Base-by-base conservation (phyloP, 2,113 vertebrate species). In the Phaethornis superciliosus region DNA sequence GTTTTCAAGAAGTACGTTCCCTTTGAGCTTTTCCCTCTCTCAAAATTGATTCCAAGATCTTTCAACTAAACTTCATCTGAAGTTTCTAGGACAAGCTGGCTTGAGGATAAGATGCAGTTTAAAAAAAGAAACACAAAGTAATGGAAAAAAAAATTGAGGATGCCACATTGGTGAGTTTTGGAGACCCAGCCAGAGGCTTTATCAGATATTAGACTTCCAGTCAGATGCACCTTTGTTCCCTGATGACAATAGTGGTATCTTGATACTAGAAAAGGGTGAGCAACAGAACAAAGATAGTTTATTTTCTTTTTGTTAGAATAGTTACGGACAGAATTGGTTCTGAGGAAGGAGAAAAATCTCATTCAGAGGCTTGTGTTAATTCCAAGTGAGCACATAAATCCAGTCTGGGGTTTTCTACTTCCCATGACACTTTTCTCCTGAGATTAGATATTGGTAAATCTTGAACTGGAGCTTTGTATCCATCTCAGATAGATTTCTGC, bases 151-250 rank as follows among this genome's bases (percentile, higher is more conserved):
- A 35, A 47, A 2, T 2, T 65, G 65, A 86, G 20, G 70, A 86
- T 54, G 54, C 58, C 74, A 68, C 80, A 65, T 7, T 49, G n/a
- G 56, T 49, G 23, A 85, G 26, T 77, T 81, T 88, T 89, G 82
- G 89, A 94, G 87, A 93, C 52, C 4, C 4, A 83, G 79, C 52
- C 71, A 93, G 69, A 88, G 85, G 90, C 90, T 92, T 37, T 68
- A 88, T 83, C 80, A 72, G 72, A 92, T 93, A 96, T 93, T 95
- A 95, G 95, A 95, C 60, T 54, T 77, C 71, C 72, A 42, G 58
- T 51, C 7, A 2, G 58, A 90, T 42, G 46, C 22, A 83, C 76
- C 93, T 92, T 92, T 94, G 68, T 49, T 90, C 80, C 46, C 65
- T 68, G 33, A 64, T 0, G 11, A 93, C 94, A 93, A 91, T 16